Evolutionary conservation across 2,113 vertebrate species (phyloP).

Genomic region (Morphnarchus princeps): DNA sequence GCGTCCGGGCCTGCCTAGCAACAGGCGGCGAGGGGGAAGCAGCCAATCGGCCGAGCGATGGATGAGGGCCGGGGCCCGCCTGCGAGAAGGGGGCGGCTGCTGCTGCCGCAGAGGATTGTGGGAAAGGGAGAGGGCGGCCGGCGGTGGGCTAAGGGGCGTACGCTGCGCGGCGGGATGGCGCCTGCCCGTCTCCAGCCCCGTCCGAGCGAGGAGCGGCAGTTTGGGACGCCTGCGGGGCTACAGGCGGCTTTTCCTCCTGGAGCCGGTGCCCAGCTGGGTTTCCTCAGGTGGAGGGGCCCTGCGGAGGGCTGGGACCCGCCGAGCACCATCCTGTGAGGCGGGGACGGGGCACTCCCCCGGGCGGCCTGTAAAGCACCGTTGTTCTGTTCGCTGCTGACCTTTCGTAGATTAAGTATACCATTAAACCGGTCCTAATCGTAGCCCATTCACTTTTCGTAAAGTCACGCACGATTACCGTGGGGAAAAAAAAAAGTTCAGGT

Average conservation of each 20-base stretch:
- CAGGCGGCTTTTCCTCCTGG: too few relatives aligned
- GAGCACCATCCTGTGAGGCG: fast-evolving
- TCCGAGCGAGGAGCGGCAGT: fast-evolving
- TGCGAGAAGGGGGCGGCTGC: not conserved
- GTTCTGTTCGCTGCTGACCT: not conserved
- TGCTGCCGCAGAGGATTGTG: not conserved
- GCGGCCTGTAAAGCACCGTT: fast-evolving
- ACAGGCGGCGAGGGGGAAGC: not conserved
- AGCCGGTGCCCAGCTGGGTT: not conserved
- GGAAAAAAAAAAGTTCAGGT: not conserved
- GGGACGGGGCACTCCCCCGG: fast-evolving
- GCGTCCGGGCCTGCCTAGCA: constrained; percentile 22
- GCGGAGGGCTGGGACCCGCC: too few relatives aligned
- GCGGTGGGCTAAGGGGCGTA: fast-evolving
- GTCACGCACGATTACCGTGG: not conserved
- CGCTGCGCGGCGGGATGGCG: fast-evolving
- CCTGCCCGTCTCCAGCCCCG: fast-evolving
- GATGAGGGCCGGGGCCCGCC: not conserved
- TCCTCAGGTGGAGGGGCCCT: fast-evolving
- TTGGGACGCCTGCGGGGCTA: fast-evolving
- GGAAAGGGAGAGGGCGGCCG: not conserved
- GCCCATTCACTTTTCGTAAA: not conserved
- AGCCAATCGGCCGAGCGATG: not conserved
- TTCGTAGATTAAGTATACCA: fast-evolving
- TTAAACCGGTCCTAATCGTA: fast-evolving